Conservation (phyloP, 2,113 vertebrate genomes). For the Geococcyx californianus region DNA sequence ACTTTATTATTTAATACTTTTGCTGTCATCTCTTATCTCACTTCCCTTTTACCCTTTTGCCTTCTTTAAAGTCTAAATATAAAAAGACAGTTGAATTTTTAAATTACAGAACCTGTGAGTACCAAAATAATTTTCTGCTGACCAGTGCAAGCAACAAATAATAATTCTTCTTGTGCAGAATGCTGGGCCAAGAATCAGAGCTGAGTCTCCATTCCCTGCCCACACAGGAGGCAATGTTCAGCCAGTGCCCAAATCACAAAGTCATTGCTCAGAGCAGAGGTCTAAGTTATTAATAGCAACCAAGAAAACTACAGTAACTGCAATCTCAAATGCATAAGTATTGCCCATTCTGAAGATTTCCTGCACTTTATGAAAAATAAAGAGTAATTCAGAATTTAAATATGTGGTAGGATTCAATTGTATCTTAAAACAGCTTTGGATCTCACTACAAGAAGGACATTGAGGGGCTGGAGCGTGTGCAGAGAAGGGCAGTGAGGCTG, state of each 20-base stretch:
- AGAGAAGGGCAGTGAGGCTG: no score
- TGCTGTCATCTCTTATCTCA: neutral
- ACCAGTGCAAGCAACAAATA: neutral
- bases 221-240: neutral
- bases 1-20: neutral
- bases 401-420: neutral
- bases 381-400: neutral
- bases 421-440: neutral
- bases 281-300: neutral
- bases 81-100: neutral
- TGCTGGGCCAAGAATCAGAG: neutral
- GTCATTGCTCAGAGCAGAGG: neutral
- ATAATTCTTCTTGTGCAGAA: neutral
- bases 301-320: neutral
- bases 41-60: neutral
- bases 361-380: neutral
- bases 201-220: fast-evolving
- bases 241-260: neutral
- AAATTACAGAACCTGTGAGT: neutral
- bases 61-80: neutral
- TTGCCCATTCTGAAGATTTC: neutral
- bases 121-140: neutral
- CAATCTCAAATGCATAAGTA: neutral
- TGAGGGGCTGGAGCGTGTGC: no score
- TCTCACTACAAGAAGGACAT: no score